Conservation (phyloP, 37 sponge, comb jelly and placozoan genomes). For the Crambe crambe region DNA sequence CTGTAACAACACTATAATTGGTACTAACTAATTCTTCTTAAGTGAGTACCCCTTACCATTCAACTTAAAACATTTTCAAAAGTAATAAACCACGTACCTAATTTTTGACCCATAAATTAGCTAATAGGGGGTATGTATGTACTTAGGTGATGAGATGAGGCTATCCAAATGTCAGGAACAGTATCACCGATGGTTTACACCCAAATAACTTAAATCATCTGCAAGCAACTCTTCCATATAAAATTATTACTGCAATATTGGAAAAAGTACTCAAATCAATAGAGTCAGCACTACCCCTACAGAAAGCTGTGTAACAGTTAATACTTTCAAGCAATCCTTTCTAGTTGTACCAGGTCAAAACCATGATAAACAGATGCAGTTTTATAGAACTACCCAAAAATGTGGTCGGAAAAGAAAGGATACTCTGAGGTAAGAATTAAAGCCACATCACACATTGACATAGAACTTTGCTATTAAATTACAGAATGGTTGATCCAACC, state of each 20-base stretch:
- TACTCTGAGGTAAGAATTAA: neutral
- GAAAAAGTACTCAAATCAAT: neutral
- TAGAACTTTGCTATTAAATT: neutral
- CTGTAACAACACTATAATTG: too few species aligned
- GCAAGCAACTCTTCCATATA: neutral
- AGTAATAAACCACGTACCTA: too few species aligned
- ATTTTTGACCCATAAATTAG: too few species aligned
- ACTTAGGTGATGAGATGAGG: neutral
- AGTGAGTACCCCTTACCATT: too few species aligned
- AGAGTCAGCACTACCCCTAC: neutral
- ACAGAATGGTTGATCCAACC: neutral
- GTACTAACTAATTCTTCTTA: too few species aligned
- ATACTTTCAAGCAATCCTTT: neutral
- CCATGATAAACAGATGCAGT: neutral
- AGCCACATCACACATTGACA: neutral
- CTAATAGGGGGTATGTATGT: too few species aligned
- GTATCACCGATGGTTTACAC: neutral
- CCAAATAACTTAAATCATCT: neutral
- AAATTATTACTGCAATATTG: neutral
- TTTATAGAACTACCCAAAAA: neutral
- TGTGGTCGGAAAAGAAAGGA: neutral
- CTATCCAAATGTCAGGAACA: neutral
- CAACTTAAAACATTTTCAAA: too few species aligned
- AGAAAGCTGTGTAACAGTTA: neutral
- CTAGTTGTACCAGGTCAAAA: neutral